Evolutionary conservation across 2,113 vertebrate genomes (phyloP).

Genomic region (Scophthalmus maximus): DNA sequence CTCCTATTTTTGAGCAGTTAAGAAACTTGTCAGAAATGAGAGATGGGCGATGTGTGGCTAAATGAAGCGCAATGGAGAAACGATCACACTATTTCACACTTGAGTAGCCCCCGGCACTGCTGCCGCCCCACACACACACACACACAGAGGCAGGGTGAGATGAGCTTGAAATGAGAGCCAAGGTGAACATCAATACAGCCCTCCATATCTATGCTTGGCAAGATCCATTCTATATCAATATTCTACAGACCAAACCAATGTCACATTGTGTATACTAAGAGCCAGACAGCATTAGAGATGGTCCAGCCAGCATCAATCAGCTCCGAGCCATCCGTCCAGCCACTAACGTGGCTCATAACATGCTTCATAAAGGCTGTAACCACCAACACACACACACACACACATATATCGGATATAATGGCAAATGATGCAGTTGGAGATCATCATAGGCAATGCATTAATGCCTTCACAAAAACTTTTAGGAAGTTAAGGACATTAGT

Average conservation of each 20-base stretch:
- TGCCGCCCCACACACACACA: conserved; percentile 38
- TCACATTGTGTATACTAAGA: conserved; percentile 67
- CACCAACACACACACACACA: conserved; percentile 25
- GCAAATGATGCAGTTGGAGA: conserved; percentile 12
- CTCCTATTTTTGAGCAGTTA: conserved; percentile 77
- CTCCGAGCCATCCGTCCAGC: conserved; percentile 39
- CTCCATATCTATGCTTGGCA: conserved; percentile 59
- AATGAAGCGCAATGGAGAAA: conserved; percentile 84
- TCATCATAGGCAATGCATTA: conserved; percentile 1
- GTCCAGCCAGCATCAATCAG: conserved; percentile 69
- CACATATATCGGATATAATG: conserved; percentile 16
- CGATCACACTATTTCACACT: conserved; percentile 82
- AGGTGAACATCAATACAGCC: conserved; percentile 70
- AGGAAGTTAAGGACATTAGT: neutral
- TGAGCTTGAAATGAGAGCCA: conserved; percentile 75
- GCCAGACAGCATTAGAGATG: conserved; percentile 63
- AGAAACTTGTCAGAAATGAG: conserved; percentile 86
- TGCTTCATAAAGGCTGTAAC: conserved; percentile 67
- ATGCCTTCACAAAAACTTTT: neutral
- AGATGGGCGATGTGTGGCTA: conserved; percentile 81
- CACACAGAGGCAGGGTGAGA: conserved; percentile 53
- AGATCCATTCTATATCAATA: conserved; percentile 71
- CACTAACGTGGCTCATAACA: conserved; percentile 58
- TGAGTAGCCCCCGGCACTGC: conserved; percentile 73
- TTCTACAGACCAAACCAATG: conserved; percentile 68